Conservation (phyloP, 2,888 invertebrate genomes). For the Ormyrus nitidulus region DNA sequence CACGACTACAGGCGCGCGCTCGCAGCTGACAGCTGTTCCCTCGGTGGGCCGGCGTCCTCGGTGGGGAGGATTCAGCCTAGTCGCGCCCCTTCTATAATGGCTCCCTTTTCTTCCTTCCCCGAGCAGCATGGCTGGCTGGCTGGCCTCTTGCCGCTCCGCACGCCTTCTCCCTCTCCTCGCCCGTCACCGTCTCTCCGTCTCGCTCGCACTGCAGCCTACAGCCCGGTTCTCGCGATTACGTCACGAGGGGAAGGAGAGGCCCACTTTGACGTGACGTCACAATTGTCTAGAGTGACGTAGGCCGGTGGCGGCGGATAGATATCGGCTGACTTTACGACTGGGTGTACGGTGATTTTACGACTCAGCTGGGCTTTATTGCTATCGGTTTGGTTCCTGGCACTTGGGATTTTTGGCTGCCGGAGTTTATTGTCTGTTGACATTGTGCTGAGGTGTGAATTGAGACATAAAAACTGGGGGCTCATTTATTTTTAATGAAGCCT, state of each 20-base stretch:
- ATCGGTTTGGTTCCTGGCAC: slow-evolving; percentile 7
- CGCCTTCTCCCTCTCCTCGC: slow-evolving; percentile 5
- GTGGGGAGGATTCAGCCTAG: slow-evolving; percentile 76
- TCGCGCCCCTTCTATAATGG: slow-evolving; percentile 76
- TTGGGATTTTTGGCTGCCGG: slow-evolving; percentile 12
- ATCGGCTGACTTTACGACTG: background rate
- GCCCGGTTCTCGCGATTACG: slow-evolving; percentile 14
- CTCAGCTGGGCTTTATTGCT: slow-evolving; percentile 30
- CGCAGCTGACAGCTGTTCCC: slow-evolving; percentile 75
- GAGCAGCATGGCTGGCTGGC: slow-evolving; percentile 71
- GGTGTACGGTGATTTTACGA: slow-evolving; percentile 22
- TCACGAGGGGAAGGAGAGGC: slow-evolving; percentile 7
- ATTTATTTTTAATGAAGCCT: no score
- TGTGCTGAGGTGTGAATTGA: no score
- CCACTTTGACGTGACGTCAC: slow-evolving; percentile 58
- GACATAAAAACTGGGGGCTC: no score
- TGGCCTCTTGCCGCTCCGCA: slow-evolving; percentile 59
- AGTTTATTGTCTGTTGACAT: no score
- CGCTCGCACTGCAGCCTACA: slow-evolving; percentile 56
- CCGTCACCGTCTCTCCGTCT: slow-evolving; percentile 62
- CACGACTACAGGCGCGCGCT: slow-evolving; percentile 60
- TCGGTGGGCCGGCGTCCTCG: slow-evolving; percentile 72
- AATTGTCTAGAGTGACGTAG: slow-evolving; percentile 62
- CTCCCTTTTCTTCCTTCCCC: slow-evolving; percentile 76
- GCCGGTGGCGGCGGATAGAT: slow-evolving; percentile 43